phyloP scores from a whole-genome alignment of 2,113 vertebrate genomes.

The Corvus hawaiiensis region DNA sequence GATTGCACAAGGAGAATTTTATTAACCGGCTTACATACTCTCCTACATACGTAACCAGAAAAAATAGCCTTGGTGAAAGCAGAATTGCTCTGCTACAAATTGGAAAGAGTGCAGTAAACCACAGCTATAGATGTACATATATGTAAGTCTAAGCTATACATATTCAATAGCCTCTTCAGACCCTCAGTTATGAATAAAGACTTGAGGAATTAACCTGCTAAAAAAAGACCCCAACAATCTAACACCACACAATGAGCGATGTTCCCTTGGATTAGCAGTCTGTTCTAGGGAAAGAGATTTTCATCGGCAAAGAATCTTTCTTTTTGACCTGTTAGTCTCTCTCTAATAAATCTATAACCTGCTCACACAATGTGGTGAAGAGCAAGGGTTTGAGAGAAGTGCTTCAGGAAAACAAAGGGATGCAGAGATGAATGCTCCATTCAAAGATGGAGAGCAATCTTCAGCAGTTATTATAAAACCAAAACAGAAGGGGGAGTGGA shows the following conservation, averaged over 20 bases:
- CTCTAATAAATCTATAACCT: slow-evolving; percentile 55
- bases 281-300: slow-evolving; percentile 5
- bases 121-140: not conserved
- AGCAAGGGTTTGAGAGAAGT: slow-evolving; percentile 15
- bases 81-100: not conserved
- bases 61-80: not conserved
- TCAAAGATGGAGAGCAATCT: not conserved
- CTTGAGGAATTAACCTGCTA: not conserved
- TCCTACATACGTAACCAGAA: not conserved
- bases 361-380: slow-evolving; percentile 12
- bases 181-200: slow-evolving; percentile 7
- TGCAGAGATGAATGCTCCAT: not conserved
- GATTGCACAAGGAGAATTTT: not conserved
- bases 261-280: slow-evolving; percentile 14
- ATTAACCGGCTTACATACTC: not conserved
- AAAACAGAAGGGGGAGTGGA: not conserved
- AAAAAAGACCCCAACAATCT: not conserved
- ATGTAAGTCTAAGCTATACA: not conserved
- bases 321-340: slow-evolving; percentile 47
- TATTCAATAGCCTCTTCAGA: not conserved
- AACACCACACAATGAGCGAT: not conserved
- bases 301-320: slow-evolving; percentile 23
- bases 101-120: not conserved
- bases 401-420: slow-evolving; percentile 49
- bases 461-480: not conserved